These are phyloP conservation scores for Hermetia illucens DNA, from an alignment of 1,140 invertebrate species.

Conservation along the genomic window DNA sequence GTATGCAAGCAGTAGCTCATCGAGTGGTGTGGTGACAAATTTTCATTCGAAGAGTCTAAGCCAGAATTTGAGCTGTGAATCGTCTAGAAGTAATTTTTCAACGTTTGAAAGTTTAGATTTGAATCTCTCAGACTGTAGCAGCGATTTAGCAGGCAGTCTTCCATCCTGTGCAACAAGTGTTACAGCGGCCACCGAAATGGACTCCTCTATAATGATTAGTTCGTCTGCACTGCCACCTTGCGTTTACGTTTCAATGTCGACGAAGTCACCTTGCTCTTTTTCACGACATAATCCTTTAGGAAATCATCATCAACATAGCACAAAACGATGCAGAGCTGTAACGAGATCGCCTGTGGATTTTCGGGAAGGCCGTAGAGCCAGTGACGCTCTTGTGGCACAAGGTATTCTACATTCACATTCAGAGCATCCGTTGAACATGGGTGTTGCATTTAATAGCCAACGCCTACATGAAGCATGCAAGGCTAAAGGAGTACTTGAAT, in stretches of 20 bases:
- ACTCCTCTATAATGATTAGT: constrained; percentile 37
- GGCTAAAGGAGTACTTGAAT: constrained; percentile 59
- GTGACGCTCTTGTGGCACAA: constrained; percentile 62
- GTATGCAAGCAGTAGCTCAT: constrained; percentile 55
- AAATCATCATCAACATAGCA: constrained; percentile 36
- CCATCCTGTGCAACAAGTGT: constrained; percentile 52
- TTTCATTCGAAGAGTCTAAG: constrained; percentile 56
- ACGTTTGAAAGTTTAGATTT: constrained; percentile 79
- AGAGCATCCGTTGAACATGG: constrained; percentile 33
- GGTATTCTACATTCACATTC: constrained; percentile 36
- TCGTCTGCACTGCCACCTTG: constrained; percentile 41
- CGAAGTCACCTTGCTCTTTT: constrained; percentile 28
- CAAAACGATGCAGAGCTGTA: constrained; percentile 42
- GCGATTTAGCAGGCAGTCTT: constrained; percentile 62
- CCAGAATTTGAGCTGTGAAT: constrained; percentile 57
- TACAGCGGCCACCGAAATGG: too few species aligned
- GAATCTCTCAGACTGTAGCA: constrained; percentile 58
- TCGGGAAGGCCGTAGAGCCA: constrained; percentile 71
- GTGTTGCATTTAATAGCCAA: constrained; percentile 57
- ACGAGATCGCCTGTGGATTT: constrained; percentile 72
- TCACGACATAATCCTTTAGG: constrained; percentile 43
- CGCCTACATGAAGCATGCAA: constrained; percentile 59
- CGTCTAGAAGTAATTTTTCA: constrained; percentile 57
- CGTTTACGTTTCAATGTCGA: constrained; percentile 33
- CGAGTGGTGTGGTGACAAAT: constrained; percentile 51